Base-by-base conservation (phyloP, 2,888 invertebrate species). In the Acholoe squamosa region DNA sequence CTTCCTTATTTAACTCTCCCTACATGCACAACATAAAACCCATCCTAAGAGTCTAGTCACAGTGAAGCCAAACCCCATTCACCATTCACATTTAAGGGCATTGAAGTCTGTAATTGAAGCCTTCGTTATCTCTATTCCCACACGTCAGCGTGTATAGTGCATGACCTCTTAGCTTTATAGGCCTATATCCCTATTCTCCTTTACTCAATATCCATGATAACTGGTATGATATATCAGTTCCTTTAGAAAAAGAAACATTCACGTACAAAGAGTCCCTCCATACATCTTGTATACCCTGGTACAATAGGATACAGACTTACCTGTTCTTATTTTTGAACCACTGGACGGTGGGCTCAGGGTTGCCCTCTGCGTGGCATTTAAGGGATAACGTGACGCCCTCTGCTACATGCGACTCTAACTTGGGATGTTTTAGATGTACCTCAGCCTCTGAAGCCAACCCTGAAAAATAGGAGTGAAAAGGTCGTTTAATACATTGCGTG, bases 321-420 rank as follows among this genome's bases (percentile, higher is more conserved):
- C 91, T 92, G 56, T 89, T 86, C 51, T 90, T 90, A 61, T 92
- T 92, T 77, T 89, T 91, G 84, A 84, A 91, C 92, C 92, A 92
- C 25, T 92, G 91, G 16, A 91, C 71, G 14, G 31, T 84, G n/a
- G 91, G 91, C 33, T 91, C 91, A 0, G 89, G 89, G 76, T 92
- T 91, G 33, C 92, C 92, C 52, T 89, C 90, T 28, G 91, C 91
- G 19, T 86, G 84, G 56, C 92, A 92, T 31, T 90, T 90, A 28
- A 92, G 67, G n/a, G 51, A 61, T 54, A 92, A 52, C 19, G 91
- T 89, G 7, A 43, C 77, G 7, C 91, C 91, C 54, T 91, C 86
- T 3, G 52, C 54, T 22, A 90, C 86, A 51, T 89, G 61, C 0
- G 84, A 56, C 51, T 90, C 90, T 7, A 76, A 56, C 71, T 91